Conservation (phyloP, 2,113 vertebrate genomes). For the Paradisaea rubra region DNA sequence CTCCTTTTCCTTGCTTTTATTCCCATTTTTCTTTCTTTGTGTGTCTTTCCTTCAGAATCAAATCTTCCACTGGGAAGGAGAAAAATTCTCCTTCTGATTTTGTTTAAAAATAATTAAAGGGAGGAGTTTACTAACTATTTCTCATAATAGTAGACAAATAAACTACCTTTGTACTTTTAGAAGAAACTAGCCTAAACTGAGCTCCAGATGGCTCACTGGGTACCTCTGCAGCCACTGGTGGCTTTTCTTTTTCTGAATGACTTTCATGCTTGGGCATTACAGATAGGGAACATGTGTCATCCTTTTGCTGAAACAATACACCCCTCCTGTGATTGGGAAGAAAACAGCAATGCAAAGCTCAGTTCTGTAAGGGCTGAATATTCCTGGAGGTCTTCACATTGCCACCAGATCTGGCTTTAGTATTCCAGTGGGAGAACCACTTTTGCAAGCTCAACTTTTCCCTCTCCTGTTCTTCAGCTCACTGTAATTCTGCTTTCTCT, state of each 20-base stretch:
- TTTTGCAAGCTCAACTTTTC: not conserved
- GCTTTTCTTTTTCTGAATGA: not conserved
- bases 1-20: not conserved
- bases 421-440: not conserved
- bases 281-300: not conserved
- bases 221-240: not conserved
- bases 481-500: not conserved
- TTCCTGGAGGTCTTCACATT: not conserved
- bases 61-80: not conserved
- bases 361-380: not conserved
- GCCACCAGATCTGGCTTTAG: not conserved
- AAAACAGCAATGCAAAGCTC: not conserved
- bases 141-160: not conserved
- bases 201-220: not conserved
- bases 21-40: not conserved
- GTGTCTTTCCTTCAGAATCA: not conserved
- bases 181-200: not conserved
- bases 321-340: not conserved
- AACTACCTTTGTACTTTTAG: not conserved
- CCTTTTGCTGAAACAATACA: not conserved
- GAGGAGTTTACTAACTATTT: not conserved
- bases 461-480: not conserved
- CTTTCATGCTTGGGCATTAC: not conserved
- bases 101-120: not conserved
- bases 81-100: not conserved